Conservation (phyloP, 2,888 invertebrate genomes). For the Synergus laeviventris region DNA sequence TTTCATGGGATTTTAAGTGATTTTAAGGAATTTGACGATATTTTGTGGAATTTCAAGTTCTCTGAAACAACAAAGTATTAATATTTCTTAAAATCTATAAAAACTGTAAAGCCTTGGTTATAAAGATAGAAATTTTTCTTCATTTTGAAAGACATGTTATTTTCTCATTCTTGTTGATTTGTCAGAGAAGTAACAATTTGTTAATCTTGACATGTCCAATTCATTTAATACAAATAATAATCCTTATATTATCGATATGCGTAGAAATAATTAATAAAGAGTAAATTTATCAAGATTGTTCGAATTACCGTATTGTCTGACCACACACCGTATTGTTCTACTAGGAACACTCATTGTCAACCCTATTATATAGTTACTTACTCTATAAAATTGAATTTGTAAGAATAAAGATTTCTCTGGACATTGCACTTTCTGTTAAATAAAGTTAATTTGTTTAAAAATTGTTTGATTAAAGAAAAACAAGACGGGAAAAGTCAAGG, state of each 20-base stretch:
- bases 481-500: neutral
- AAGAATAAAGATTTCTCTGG: neutral
- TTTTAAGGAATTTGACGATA: too few species aligned
- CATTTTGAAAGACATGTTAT: neutral
- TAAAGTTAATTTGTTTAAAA: neutral
- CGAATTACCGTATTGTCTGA: constrained; percentile 4
- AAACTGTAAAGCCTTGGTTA: neutral
- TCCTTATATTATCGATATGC: too few species aligned
- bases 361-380: neutral
- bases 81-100: neutral
- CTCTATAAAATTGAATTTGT: neutral
- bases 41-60: too few species aligned
- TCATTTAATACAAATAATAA: neutral
- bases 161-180: neutral
- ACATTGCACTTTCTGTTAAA: neutral
- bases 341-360: neutral
- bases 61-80: neutral
- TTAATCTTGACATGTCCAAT: too few species aligned
- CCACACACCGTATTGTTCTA: constrained; percentile 32
- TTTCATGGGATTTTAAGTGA: too few species aligned
- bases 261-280: neutral
- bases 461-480: neutral
- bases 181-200: neutral
- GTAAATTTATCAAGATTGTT: neutral
- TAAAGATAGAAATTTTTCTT: neutral